Percentiles rank a stretch among this genome's conserved stretches.
These are phyloP conservation scores for Meloe dianella DNA, from an alignment of 2,888 invertebrate genomes.

Conservation along the genomic window DNA sequence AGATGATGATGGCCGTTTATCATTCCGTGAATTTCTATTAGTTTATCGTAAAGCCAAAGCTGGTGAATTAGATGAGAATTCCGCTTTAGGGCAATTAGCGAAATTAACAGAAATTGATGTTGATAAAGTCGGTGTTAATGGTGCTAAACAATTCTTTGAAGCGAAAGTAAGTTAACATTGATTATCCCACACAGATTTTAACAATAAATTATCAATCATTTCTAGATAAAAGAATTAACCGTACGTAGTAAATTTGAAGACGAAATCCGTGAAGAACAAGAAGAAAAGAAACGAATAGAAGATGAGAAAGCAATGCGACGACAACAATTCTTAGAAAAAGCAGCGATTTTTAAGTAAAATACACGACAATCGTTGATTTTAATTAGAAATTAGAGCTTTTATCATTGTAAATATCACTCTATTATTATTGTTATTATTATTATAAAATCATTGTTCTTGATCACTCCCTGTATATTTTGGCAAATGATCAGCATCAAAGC, in stretches of 20 bases:
- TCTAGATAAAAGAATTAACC: conserved; percentile 84
- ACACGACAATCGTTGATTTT: conserved; percentile 10
- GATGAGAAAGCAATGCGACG: conserved; percentile 83
- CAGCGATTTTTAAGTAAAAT: conserved; percentile 76
- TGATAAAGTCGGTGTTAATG: conserved; percentile 91
- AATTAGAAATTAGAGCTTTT: background rate
- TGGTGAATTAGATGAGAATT: conserved; percentile 86
- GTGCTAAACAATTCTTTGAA: conserved; percentile 95
- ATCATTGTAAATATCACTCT: conserved; percentile 3
- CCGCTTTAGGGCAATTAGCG: conserved; percentile 86
- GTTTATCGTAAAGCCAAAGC: conserved; percentile 89
- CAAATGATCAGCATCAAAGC: too few species aligned
- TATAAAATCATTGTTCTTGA: too few species aligned
- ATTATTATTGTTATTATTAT: too few species aligned
- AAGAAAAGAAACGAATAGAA: conserved; percentile 81
- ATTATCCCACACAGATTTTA: too few species aligned
- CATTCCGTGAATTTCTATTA: conserved; percentile 86
- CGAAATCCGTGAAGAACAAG: conserved; percentile 91
- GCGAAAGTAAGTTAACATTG: conserved; percentile 89
- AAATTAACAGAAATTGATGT: conserved; percentile 90
- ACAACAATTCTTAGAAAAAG: conserved; percentile 87
- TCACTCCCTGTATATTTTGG: too few species aligned
- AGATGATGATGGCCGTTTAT: conserved; percentile 83
- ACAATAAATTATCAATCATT: too few species aligned
- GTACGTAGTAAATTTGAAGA: conserved; percentile 88